A percentile compares a stretch with the other conserved stretches of the same genome.
phyloP scores from a whole-genome alignment of 2,888 invertebrate genomes.

The Pardosa pseudoannulata region DNA sequence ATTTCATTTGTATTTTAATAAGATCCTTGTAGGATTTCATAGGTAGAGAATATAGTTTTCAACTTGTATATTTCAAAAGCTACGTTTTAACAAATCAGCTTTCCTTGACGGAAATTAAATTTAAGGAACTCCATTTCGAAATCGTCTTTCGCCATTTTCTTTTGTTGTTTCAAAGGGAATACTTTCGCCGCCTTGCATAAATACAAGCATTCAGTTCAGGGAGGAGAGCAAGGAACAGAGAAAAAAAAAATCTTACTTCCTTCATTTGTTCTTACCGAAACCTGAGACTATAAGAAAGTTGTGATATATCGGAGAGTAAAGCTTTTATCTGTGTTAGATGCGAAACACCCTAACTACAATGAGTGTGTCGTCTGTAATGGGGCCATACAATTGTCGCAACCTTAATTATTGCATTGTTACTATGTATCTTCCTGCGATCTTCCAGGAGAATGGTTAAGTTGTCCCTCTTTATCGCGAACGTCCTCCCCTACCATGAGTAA shows the following conservation, averaged over 20 bases:
- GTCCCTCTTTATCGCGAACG: neutral
- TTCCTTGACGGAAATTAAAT: too few species aligned
- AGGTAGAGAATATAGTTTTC: too few species aligned
- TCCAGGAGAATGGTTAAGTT: neutral
- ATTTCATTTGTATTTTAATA: too few species aligned
- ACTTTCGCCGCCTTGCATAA: too few species aligned
- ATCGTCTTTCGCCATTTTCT: too few species aligned
- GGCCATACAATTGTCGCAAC: neutral
- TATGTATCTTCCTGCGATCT: slow-evolving; percentile 19
- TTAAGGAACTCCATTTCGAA: too few species aligned
- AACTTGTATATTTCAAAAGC: too few species aligned
- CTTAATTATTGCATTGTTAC: slow-evolving; percentile 8
- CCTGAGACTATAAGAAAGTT: neutral
- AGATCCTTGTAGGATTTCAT: too few species aligned
- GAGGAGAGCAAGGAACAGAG: neutral
- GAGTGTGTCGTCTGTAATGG: neutral
- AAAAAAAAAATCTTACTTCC: neutral
- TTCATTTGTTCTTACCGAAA: neutral
- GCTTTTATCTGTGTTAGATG: slow-evolving; percentile 8
- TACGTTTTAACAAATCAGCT: too few species aligned
- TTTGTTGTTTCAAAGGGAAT: too few species aligned
- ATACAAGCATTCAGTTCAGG: neutral
- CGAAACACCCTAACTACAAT: neutral
- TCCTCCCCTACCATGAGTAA: slow-evolving; percentile 13
- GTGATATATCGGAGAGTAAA: neutral